A percentile compares a stretch with the other conserved stretches of the same genome.
Evolutionary conservation across 2,888 invertebrate species (phyloP).

Genomic region (Aproaerema taeniolella): DNA sequence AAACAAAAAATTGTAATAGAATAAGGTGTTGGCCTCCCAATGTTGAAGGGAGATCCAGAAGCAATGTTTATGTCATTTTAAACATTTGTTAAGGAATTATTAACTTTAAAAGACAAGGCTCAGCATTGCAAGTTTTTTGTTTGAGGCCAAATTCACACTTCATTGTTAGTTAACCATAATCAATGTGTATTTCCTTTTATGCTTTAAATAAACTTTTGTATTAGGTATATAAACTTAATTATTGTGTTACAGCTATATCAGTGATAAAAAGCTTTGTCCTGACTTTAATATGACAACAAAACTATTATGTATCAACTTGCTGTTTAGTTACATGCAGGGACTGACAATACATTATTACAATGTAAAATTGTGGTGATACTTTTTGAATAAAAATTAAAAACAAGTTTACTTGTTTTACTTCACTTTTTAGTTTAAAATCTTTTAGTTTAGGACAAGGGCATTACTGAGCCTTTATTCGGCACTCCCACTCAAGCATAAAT

Average conservation of each 20-base stretch:
- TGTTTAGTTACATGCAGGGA: slow-evolving; percentile 34
- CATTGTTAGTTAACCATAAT: neutral
- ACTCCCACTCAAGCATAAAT: too few species aligned
- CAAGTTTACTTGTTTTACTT: neutral
- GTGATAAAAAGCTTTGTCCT: too few species aligned
- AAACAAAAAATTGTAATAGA: slow-evolving; percentile 5
- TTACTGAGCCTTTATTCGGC: too few species aligned
- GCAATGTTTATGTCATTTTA: neutral
- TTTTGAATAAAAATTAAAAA: slow-evolving; percentile 58
- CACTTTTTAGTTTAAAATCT: too few species aligned
- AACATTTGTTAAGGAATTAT: neutral
- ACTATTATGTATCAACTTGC: too few species aligned
- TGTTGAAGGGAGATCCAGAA: slow-evolving; percentile 1
- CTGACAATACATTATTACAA: slow-evolving; percentile 60
- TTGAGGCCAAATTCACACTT: neutral
- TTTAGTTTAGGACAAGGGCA: too few species aligned
- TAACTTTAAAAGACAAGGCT: neutral
- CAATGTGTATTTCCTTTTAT: slow-evolving; percentile 5
- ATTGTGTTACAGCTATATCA: too few species aligned
- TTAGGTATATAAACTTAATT: too few species aligned
- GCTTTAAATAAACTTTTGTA: slow-evolving; percentile 2
- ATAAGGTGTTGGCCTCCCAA: neutral
- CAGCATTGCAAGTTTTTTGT: slow-evolving; percentile 2
- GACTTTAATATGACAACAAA: too few species aligned
- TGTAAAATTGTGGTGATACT: slow-evolving; percentile 64